A percentile compares a stretch with the other conserved stretches of the same genome.
These are phyloP conservation scores for Tangara arthus DNA, from an alignment of 2,797 vertebrate species.

Conservation along the genomic window DNA sequence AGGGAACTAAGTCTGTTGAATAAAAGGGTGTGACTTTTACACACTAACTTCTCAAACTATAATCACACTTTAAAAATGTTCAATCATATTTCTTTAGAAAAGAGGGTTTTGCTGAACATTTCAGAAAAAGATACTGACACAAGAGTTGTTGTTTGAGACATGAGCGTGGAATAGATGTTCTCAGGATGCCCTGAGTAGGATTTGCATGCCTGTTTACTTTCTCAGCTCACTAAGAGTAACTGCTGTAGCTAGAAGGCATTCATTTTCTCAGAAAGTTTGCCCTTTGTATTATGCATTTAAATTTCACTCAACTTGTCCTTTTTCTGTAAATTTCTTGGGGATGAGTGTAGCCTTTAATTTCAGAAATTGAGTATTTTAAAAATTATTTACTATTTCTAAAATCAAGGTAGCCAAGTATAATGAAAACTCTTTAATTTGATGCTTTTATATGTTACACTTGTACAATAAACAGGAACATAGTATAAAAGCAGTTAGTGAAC, in stretches of 20 bases:
- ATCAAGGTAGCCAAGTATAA: not conserved
- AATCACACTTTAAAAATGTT: conserved; percentile 38
- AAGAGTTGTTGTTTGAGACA: not conserved
- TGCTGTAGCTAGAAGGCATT: not conserved
- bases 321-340: not conserved
- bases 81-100: conserved; percentile 20
- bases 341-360: not conserved
- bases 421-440: not conserved
- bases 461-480: not conserved
- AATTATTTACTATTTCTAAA: not conserved
- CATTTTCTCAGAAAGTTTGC: not conserved
- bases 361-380: not conserved
- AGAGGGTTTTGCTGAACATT: not conserved
- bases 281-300: not conserved
- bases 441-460: not conserved
- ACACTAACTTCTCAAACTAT: conserved; percentile 34
- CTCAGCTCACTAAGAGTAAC: not conserved
- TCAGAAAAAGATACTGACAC: not conserved
- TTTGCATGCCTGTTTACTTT: not conserved
- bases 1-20: not conserved
- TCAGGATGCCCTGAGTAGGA: not conserved
- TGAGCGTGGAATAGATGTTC: not conserved
- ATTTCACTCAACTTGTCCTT: not conserved
- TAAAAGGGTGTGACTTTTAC: conserved; percentile 55
- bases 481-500: not conserved